These are phyloP conservation scores for Pterobdella sp. DNA, from an alignment of 2,888 invertebrate species.

Conservation along the genomic window DNA sequence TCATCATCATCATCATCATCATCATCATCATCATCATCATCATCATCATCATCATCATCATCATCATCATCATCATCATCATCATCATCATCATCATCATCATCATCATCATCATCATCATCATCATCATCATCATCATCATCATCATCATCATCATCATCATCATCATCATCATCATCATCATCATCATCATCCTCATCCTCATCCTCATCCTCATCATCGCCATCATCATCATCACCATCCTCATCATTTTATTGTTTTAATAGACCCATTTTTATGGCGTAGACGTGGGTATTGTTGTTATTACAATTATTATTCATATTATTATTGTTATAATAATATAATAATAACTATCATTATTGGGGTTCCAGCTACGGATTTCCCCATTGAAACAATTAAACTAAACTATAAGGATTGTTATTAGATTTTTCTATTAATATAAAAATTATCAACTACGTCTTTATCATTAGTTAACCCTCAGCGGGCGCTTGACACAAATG, in stretches of 20 bases:
- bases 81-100: not conserved
- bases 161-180: not conserved
- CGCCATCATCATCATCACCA: too few species aligned
- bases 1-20: conserved; percentile 27
- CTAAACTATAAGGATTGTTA: not conserved
- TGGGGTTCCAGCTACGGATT: too few species aligned
- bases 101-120: not conserved
- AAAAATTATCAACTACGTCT: not conserved
- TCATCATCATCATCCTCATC: too few species aligned
- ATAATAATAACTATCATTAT: too few species aligned
- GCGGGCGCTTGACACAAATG: too few species aligned
- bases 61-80: conserved; percentile 24
- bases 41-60: conserved; percentile 20
- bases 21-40: conserved; percentile 21
- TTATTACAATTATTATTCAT: conserved; percentile 10
- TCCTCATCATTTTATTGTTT: too few species aligned
- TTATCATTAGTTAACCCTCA: too few species aligned
- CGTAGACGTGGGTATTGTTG: not conserved
- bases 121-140: conserved; percentile 5
- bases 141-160: not conserved
- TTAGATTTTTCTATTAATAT: not conserved
- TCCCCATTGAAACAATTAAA: not conserved
- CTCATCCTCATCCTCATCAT: too few species aligned
- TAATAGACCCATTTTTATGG: too few species aligned
- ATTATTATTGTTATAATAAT: conserved; percentile 3